phyloP scores from a whole-genome alignment of 2,113 vertebrate genomes.

The Tachycineta bicolor region DNA sequence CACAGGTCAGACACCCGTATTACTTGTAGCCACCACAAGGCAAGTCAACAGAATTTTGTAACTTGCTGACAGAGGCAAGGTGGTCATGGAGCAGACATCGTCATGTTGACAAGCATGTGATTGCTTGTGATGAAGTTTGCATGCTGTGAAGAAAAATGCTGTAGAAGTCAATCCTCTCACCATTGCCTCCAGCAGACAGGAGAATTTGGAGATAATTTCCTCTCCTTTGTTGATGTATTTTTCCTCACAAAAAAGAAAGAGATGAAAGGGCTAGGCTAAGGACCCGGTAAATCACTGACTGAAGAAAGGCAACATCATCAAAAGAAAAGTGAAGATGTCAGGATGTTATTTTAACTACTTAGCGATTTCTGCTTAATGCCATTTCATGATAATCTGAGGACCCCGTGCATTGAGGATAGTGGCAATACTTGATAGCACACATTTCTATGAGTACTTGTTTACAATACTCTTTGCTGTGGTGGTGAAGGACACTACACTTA shows the following conservation, averaged over 20 bases:
- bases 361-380: neutral
- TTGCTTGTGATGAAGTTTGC: neutral
- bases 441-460: neutral
- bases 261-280: neutral
- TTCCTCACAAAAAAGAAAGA: neutral
- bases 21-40: neutral
- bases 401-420: neutral
- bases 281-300: neutral
- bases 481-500: neutral
- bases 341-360: neutral
- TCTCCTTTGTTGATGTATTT: neutral
- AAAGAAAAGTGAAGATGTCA: neutral
- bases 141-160: neutral
- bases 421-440: neutral
- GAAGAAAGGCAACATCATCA: neutral
- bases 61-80: neutral
- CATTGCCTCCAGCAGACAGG: neutral
- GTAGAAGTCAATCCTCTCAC: neutral
- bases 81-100: neutral
- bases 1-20: rapidly evolving
- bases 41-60: neutral
- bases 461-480: neutral
- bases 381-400: neutral
- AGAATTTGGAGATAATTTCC: neutral
- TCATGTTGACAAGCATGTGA: neutral